Percentiles rank a stretch among this genome's conserved stretches.
phyloP scores from a whole-genome alignment of 2,797 vertebrate species.

The Ctenochaetus hawaiiensis region DNA sequence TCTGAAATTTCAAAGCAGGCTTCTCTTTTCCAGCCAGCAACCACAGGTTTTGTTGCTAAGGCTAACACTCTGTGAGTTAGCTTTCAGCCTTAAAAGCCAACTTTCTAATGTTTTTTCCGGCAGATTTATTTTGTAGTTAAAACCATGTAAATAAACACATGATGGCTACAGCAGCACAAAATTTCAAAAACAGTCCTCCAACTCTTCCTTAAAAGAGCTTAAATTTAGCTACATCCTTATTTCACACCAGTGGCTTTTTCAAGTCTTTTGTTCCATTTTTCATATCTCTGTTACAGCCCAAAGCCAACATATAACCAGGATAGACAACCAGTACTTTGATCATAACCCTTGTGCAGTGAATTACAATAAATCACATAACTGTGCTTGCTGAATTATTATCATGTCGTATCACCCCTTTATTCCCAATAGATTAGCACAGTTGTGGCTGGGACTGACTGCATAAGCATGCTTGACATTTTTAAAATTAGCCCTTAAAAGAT shows the following conservation, averaged over 20 bases:
- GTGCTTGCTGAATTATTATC: conserved; percentile 18
- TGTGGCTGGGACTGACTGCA: background rate
- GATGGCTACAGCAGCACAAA: background rate
- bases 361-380: conserved; percentile 29
- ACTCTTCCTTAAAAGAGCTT: background rate
- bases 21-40: background rate
- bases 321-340: conserved; percentile 58
- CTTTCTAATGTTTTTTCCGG: background rate
- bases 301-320: conserved; percentile 24
- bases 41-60: background rate
- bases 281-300: conserved; percentile 5
- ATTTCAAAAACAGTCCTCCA: background rate
- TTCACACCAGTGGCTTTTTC: conserved; percentile 26
- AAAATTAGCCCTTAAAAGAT: background rate
- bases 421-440: background rate
- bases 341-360: conserved; percentile 32
- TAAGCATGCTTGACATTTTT: background rate
- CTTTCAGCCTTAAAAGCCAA: background rate
- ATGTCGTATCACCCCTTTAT: conserved; percentile 10
- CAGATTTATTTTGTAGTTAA: background rate
- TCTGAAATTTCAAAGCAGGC: background rate
- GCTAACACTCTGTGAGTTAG: background rate
- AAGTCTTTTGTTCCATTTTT: conserved; percentile 43
- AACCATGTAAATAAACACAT: background rate
- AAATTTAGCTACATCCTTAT: conserved; percentile 1